Evolutionary conservation across 2,113 vertebrate genomes (phyloP).

Genomic region (Piprites chloris): DNA sequence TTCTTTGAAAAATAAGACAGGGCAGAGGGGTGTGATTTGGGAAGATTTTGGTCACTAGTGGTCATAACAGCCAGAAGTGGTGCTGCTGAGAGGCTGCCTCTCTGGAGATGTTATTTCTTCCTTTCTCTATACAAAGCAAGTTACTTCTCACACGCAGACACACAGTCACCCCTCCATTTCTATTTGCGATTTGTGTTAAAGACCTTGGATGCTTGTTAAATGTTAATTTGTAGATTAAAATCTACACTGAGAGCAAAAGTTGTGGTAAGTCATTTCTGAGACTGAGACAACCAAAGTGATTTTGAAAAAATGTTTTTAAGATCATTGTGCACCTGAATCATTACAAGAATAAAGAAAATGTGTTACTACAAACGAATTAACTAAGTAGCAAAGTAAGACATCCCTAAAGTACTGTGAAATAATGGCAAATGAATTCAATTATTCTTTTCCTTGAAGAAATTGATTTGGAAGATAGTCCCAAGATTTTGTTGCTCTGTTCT

Average conservation of each 20-base stretch:
- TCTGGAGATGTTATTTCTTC: background rate
- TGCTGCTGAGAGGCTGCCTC: background rate
- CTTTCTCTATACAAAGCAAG: background rate
- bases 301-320: background rate
- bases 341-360: background rate
- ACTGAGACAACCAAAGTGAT: background rate
- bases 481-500: background rate
- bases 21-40: background rate
- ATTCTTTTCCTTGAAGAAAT: background rate
- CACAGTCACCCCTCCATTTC: background rate
- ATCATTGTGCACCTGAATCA: background rate
- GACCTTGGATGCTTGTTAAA: background rate
- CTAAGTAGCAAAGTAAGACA: background rate
- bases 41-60: background rate
- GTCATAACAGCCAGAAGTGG: background rate
- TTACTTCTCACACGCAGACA: background rate
- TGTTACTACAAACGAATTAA: background rate
- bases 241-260: background rate
- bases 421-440: background rate
- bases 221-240: background rate
- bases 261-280: background rate
- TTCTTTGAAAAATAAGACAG: background rate
- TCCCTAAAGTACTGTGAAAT: background rate
- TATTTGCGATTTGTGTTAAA: background rate
- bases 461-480: background rate